Evolutionary conservation across 2,113 vertebrate genomes (phyloP).

Genomic region (Callocephalon fimbriatum): DNA sequence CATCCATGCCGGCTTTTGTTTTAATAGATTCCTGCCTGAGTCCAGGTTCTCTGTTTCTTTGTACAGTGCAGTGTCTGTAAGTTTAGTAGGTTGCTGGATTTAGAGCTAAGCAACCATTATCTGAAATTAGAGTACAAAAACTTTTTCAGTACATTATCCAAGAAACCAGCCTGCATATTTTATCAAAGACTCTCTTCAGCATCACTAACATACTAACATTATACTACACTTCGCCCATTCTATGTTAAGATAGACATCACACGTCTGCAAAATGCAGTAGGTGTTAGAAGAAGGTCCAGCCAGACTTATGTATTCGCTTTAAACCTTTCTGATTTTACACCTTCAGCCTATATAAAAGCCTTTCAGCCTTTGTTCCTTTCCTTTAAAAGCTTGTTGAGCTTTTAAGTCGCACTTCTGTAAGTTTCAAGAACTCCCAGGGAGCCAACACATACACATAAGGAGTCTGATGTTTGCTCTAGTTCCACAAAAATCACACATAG

Average conservation of each 20-base stretch:
- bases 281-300: not conserved
- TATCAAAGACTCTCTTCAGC: not conserved
- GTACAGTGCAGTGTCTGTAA: not conserved
- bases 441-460: not conserved
- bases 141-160: not conserved
- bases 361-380: not conserved
- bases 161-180: not conserved
- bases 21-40: not conserved
- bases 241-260: not conserved
- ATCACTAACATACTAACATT: not conserved
- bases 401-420: not conserved
- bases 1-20: not conserved
- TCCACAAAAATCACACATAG: not conserved
- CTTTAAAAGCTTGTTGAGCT: not conserved
- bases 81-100: not conserved
- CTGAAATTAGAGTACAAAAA: not conserved
- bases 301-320: not conserved
- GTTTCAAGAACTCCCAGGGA: constrained; percentile 11
- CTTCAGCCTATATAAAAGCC: not conserved
- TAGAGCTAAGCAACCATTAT: not conserved
- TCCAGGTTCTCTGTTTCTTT: not conserved
- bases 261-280: not conserved
- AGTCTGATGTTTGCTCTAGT: not conserved
- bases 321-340: not conserved
- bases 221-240: not conserved